phyloP scores from a whole-genome alignment of 2,797 vertebrate species.

The Eremophila alpestris region DNA sequence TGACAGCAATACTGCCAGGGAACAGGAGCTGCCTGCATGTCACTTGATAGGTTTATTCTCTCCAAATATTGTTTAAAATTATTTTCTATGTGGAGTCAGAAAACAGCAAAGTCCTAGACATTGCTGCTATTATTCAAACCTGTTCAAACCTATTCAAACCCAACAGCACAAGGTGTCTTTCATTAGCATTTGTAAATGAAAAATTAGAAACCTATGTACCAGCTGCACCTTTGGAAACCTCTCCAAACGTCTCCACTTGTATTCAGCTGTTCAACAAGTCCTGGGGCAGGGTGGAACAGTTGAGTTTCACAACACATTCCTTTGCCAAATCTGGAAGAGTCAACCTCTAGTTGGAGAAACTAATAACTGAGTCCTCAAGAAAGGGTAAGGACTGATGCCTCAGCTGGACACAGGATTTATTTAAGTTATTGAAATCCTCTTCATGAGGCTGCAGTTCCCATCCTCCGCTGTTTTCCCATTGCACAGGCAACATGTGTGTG shows the following conservation, averaged over 20 bases:
- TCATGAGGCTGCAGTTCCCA: background rate
- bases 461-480: background rate
- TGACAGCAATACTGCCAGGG: background rate
- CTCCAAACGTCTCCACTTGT: background rate
- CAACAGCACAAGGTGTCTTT: background rate
- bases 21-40: background rate
- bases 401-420: background rate
- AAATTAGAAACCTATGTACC: background rate
- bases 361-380: background rate
- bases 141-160: background rate
- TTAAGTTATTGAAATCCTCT: background rate
- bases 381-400: background rate
- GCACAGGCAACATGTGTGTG: background rate
- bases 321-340: background rate
- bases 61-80: background rate
- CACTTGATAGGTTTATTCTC: background rate
- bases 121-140: background rate
- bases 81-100: background rate
- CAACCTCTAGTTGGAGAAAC: background rate
- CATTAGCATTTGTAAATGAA: background rate
- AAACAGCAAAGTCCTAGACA: background rate
- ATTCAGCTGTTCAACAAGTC: background rate
- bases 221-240: background rate
- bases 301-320: background rate
- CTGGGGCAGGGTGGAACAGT: background rate